Conservation (phyloP, 2,888 invertebrate genomes). For the Entomobrya multifasciata region DNA sequence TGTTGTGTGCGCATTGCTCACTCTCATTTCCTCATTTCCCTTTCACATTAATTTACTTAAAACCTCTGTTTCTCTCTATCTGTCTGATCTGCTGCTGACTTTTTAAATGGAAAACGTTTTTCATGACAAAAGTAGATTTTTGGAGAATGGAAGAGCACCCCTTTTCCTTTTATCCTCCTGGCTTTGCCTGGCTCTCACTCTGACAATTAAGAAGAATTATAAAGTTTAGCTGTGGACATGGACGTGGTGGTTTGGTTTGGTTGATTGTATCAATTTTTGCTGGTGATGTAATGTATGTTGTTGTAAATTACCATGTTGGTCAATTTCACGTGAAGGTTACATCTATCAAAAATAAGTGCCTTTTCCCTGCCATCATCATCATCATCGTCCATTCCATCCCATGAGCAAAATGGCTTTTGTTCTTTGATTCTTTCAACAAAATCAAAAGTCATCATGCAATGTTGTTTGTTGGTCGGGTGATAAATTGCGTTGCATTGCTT, state of each 20-base stretch:
- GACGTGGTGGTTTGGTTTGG: too few species aligned
- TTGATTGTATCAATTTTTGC: background rate
- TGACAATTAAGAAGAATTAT: constrained; percentile 44
- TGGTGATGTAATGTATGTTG: background rate
- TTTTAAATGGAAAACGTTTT: constrained; percentile 49
- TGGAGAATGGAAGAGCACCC: constrained; percentile 20
- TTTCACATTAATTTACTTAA: constrained; percentile 38
- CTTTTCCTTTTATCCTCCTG: too few species aligned
- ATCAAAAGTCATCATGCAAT: constrained; percentile 8
- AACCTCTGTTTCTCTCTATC: too few species aligned
- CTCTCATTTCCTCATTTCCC: constrained; percentile 24
- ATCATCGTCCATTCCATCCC: too few species aligned
- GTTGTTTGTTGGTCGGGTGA: too few species aligned
- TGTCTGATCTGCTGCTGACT: constrained; percentile 55
- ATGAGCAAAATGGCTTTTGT: too few species aligned
- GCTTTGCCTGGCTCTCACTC: too few species aligned
- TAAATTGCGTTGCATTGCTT: background rate
- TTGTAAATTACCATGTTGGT: constrained; percentile 52
- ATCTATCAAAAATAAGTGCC: constrained; percentile 55
- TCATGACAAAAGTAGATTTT: background rate
- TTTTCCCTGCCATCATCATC: too few species aligned
- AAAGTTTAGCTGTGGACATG: background rate
- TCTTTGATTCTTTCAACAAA: too few species aligned
- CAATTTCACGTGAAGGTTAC: constrained; percentile 60
- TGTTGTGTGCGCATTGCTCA: background rate